These are phyloP conservation scores for Dendronephthya gigantea DNA, from an alignment of 64 coral and sea anemone species.

Conservation along the genomic window DNA sequence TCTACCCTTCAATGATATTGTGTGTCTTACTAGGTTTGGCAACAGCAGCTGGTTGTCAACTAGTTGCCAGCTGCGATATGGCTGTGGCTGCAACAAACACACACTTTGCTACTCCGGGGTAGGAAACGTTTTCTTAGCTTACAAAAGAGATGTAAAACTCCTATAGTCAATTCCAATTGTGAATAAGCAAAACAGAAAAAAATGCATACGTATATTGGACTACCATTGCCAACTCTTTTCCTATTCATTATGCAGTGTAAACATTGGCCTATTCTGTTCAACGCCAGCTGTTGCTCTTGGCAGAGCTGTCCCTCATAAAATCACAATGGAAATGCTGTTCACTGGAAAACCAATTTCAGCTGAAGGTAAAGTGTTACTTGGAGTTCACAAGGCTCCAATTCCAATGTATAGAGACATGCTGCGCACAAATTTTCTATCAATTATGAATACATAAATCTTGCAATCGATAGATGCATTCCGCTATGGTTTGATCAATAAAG, in stretches of 20 bases:
- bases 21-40: slow-evolving; percentile 50
- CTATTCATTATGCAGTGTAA: slow-evolving; percentile 36
- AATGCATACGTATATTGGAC: no score
- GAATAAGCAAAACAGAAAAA: no score
- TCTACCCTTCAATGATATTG: not conserved
- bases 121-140: not conserved
- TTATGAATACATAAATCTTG: not conserved
- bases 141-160: not conserved
- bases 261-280: slow-evolving; percentile 87
- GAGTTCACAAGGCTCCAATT: not conserved
- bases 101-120: slow-evolving; percentile 97
- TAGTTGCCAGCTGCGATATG: slow-evolving; percentile 95
- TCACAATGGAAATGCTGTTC: slow-evolving; percentile 93
- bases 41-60: slow-evolving; percentile 86
- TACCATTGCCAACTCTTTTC: not conserved
- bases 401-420: not conserved
- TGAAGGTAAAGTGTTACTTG: slow-evolving; percentile 17
- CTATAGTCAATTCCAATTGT: not conserved
- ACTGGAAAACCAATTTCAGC: slow-evolving; percentile 80
- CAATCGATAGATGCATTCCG: slow-evolving; percentile 49
- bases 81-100: slow-evolving; percentile 64
- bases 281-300: slow-evolving; percentile 92
- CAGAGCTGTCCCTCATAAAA: slow-evolving; percentile 72
- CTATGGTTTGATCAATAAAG: slow-evolving; percentile 64
- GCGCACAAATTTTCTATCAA: not conserved